Base-by-base conservation (phyloP, 2,888 invertebrate species). In the Drosophila ezoana region DNA sequence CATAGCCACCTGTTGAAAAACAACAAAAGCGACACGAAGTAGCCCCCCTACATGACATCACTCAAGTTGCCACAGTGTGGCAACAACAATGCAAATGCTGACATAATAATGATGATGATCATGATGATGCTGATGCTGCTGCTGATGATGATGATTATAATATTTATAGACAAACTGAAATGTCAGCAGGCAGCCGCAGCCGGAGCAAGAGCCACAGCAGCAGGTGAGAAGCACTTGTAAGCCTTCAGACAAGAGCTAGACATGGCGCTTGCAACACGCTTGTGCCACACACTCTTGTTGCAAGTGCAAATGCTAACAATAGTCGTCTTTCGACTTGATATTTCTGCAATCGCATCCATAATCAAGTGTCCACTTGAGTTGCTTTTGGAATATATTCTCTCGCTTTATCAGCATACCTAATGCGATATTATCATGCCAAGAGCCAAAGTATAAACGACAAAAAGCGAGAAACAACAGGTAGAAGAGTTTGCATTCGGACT, bases 171-270 rank as follows among this genome's bases (percentile, higher is more conserved):
- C 64, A 58, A 51, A 59, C 67, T 48, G 14, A 78, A 76, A 71
- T 74, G 76, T 65, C 80, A 77, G 75, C 47, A 10, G 44, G 33
- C 43, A n/a, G 44, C 53, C 10, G 35, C 10, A n/a, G 13, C 40
- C 14, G 35, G 6, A n/a, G 13, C 40, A 13, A 2, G n/a, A 14
- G 38, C 38, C 10, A 11, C 35, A 40, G 59, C 51, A 37, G 61
- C 67, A 83, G 78, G 84, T 83, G 82, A 76, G 80, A 72, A 76
- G 72, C 82, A 84, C 82, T 84, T 84, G 80, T 79, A 65, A 58
- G 65, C 82, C 82, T 82, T 82, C 78, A 79, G 64, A 63, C 80
- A 71, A 52, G 14, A 41, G 38, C 63, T 63, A 62, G 64, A 60
- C 60, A 45, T 20, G 9, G 44, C 28, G 28, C 71, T 73, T 78